Percentiles rank a stretch among this genome's conserved stretches.
phyloP scores from a whole-genome alignment of 2,113 vertebrate genomes.

The Ailuropoda melanoleuca region DNA sequence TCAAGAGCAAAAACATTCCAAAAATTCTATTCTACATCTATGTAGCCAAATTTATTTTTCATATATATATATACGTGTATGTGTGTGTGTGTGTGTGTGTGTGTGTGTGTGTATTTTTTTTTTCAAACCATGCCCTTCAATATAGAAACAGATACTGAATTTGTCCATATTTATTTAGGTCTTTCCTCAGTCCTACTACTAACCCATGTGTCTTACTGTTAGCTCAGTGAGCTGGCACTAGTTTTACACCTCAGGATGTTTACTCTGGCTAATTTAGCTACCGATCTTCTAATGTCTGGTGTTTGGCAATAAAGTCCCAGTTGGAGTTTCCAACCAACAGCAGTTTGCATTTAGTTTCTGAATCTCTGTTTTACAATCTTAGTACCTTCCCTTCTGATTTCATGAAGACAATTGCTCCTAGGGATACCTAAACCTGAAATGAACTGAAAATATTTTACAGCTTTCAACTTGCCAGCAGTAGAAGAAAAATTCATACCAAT shows the following conservation, averaged over 20 bases:
- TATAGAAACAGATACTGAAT: neutral
- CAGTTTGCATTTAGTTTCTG: conserved; percentile 73
- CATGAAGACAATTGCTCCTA: conserved; percentile 77
- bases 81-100: too few species aligned
- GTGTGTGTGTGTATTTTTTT: neutral
- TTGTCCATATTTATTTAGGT: conserved; percentile 37
- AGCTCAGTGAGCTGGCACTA: conserved; percentile 44
- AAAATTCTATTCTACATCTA: neutral
- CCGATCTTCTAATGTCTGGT: conserved; percentile 67
- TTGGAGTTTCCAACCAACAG: conserved; percentile 75
- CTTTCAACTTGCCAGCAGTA: conserved; percentile 76
- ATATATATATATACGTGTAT: neutral
- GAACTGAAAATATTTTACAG: conserved; percentile 81
- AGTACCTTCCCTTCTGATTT: conserved; percentile 69
- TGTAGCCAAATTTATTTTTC: neutral
- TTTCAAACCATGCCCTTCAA: neutral
- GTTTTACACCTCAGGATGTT: conserved; percentile 71
- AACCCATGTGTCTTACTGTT: neutral
- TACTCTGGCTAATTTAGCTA: conserved; percentile 79
- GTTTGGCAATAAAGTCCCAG: conserved; percentile 74
- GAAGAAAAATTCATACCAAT: conserved; percentile 78
- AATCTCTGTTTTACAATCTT: conserved; percentile 70
- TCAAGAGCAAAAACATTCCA: neutral
- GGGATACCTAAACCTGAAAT: conserved; percentile 85
- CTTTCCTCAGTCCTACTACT: conserved; percentile 19